phyloP scores from a whole-genome alignment of 2,888 invertebrate genomes.

The Apodemia mormo region DNA sequence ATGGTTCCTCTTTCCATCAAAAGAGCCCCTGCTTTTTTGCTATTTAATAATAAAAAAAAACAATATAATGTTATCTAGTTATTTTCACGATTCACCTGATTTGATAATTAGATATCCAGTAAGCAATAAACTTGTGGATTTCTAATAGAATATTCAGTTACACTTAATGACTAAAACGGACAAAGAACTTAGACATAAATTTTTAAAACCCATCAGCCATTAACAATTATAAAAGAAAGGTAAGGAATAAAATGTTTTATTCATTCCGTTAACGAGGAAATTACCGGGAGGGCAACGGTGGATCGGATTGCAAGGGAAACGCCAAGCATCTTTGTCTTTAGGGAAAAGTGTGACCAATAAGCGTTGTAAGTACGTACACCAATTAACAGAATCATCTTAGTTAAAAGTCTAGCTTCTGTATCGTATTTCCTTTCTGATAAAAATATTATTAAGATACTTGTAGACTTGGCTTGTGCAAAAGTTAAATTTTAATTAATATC shows the following conservation, averaged over 20 bases:
- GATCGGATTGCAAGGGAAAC: conserved; percentile 76
- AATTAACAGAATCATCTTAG: conserved; percentile 65
- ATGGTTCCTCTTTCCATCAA: no score
- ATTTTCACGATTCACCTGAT: not conserved
- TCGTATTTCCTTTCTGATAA: conserved; percentile 27
- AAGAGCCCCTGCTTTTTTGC: no score
- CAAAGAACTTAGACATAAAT: conserved; percentile 63
- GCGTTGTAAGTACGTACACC: conserved; percentile 67
- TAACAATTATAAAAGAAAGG: conserved; percentile 80
- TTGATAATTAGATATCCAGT: not conserved
- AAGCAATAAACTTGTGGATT: not conserved
- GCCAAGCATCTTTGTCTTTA: conserved; percentile 71
- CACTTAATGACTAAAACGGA: conserved; percentile 52
- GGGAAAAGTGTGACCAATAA: conserved; percentile 73
- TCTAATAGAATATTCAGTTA: not conserved
- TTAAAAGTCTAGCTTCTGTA: conserved; percentile 31
- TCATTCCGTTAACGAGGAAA: conserved; percentile 81
- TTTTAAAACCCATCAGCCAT: conserved; percentile 78
- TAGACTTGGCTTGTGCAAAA: not conserved
- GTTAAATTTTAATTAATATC: not conserved
- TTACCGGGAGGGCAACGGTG: conserved; percentile 74
- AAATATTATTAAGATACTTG: not conserved
- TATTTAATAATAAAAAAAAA: no score
- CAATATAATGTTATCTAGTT: no score
- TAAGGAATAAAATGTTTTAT: conserved; percentile 80